A percentile compares a stretch with the other conserved stretches of the same genome.
Conservation (phyloP, 2,113 vertebrate species). For the Oryzias melastigma region DNA sequence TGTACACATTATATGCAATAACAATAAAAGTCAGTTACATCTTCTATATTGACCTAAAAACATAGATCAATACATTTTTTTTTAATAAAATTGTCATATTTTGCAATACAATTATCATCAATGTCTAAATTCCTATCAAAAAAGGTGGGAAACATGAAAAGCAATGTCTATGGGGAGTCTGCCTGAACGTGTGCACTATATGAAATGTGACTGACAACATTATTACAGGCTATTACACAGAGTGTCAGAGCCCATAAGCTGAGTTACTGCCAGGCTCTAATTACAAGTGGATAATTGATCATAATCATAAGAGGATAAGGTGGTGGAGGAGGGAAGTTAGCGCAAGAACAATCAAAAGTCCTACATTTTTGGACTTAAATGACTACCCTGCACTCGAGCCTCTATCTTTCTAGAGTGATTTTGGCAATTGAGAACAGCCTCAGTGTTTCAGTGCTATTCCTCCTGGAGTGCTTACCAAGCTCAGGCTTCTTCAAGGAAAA, state of each 20-base stretch:
- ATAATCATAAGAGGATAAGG: slow-evolving; percentile 65
- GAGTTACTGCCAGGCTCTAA: slow-evolving; percentile 67
- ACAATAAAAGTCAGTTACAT: slow-evolving; percentile 17
- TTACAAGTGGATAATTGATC: slow-evolving; percentile 72
- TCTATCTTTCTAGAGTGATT: slow-evolving; percentile 45
- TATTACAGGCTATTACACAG: slow-evolving; percentile 67
- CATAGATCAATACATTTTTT: not conserved
- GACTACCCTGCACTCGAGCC: slow-evolving; percentile 46
- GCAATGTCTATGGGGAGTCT: slow-evolving; percentile 21
- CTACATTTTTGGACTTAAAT: slow-evolving; percentile 53
- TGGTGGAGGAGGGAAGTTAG: slow-evolving; percentile 56
- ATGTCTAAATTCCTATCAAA: slow-evolving; percentile 8
- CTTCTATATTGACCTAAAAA: slow-evolving; percentile 10
- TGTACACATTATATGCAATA: not conserved
- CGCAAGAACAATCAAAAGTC: slow-evolving; percentile 60
- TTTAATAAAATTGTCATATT: slow-evolving; percentile 21
- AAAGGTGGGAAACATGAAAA: slow-evolving; percentile 23
- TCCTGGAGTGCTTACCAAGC: slow-evolving; percentile 29
- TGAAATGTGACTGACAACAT: slow-evolving; percentile 65
- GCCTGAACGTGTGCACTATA: slow-evolving; percentile 33
- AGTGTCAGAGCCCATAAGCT: slow-evolving; percentile 54
- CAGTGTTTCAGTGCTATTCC: slow-evolving; percentile 9
- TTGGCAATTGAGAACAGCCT: slow-evolving; percentile 42
- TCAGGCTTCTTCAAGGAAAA: slow-evolving; percentile 2
- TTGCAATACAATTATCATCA: not conserved